These are phyloP conservation scores for Brachionus paranguensis DNA, from an alignment of 1,140 invertebrate genomes.

Conservation along the genomic window DNA sequence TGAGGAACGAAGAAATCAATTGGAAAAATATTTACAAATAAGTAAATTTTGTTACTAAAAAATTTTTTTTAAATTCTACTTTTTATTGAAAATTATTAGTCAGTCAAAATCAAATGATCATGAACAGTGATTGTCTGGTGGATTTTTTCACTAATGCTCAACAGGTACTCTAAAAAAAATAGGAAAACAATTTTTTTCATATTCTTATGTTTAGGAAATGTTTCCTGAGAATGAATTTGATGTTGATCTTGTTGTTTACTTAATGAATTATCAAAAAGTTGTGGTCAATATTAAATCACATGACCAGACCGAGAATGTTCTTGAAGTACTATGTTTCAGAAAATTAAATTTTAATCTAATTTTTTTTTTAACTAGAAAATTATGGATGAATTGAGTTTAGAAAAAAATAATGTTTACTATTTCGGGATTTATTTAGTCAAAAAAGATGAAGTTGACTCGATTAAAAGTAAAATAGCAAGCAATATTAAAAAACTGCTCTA, in stretches of 20 bases:
- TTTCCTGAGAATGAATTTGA: slow-evolving; percentile 63
- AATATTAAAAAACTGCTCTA: neutral
- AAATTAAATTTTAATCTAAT: neutral
- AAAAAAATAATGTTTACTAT: slow-evolving; percentile 70
- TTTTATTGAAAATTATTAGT: slow-evolving; percentile 59
- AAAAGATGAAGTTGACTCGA: slow-evolving; percentile 67
- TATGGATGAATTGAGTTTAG: slow-evolving; percentile 66
- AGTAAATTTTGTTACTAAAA: slow-evolving; percentile 57
- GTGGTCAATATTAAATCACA: slow-evolving; percentile 71
- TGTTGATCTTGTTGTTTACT: slow-evolving; percentile 71
- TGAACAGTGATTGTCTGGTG: slow-evolving; percentile 69
- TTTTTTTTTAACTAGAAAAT: slow-evolving; percentile 61
- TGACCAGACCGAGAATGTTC: slow-evolving; percentile 72
- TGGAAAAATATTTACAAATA: slow-evolving; percentile 88
- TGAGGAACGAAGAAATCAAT: slow-evolving; percentile 73
- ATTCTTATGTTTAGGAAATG: slow-evolving; percentile 50
- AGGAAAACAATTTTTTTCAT: slow-evolving; percentile 38
- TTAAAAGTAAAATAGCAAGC: slow-evolving; percentile 34
- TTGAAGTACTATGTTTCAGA: slow-evolving; percentile 60
- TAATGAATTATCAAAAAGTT: slow-evolving; percentile 77
- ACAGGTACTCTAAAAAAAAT: slow-evolving; percentile 59
- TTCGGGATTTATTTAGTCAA: slow-evolving; percentile 80
- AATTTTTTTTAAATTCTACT: neutral
- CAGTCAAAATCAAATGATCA: slow-evolving; percentile 73
- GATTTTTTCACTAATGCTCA: slow-evolving; percentile 83